phyloP scores from a whole-genome alignment of 2,797 vertebrate genomes.

The Lagothrix lagotricha region DNA sequence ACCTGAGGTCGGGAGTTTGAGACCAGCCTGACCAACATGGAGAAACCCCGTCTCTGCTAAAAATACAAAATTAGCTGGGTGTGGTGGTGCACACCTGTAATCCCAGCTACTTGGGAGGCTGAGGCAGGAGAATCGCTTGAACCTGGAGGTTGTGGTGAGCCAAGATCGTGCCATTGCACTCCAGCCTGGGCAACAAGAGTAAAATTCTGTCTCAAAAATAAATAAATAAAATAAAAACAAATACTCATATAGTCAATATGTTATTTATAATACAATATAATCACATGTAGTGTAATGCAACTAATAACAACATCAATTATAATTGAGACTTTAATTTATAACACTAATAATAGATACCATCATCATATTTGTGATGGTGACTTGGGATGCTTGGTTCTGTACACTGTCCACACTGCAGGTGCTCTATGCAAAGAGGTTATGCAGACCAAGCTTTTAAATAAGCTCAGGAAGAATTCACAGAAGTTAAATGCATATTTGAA shows the following conservation, averaged over 20 bases:
- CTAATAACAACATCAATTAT: background rate
- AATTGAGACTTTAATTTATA: background rate
- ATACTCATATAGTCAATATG: no score
- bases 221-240: background rate
- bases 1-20: no score
- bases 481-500: background rate
- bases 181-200: no score
- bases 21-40: no score
- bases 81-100: no score
- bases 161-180: no score
- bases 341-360: background rate
- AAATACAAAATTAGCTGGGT: no score
- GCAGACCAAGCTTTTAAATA: background rate
- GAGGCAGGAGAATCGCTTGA: no score
- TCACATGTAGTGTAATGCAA: rapidly evolving
- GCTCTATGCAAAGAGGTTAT: background rate
- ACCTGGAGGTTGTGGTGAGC: no score
- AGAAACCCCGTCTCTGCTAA: no score
- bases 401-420: background rate
- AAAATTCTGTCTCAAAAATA: no score
- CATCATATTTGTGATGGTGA: background rate
- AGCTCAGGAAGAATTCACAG: background rate
- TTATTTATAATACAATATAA: background rate
- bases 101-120: no score
- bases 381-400: background rate